A percentile compares a stretch with the other conserved stretches of the same genome.
These are phyloP conservation scores for Neuroscelio doddi DNA, from an alignment of 2,888 invertebrate species.

Conservation along the genomic window DNA sequence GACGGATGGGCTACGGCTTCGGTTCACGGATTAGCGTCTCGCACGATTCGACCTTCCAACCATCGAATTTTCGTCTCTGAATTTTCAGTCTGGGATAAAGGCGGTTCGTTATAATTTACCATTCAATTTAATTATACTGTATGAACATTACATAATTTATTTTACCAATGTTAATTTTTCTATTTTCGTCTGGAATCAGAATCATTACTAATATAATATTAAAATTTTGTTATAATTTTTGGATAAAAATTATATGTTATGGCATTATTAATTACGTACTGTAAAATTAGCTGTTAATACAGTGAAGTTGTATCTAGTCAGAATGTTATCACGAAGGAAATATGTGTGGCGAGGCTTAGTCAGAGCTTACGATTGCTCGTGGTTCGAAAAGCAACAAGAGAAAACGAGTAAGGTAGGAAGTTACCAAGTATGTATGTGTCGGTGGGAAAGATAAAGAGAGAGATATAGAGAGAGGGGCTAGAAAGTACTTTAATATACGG, in stretches of 20 bases:
- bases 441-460: constrained; percentile 45
- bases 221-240: too few relatives aligned
- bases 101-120: constrained; percentile 10
- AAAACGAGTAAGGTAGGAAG: constrained; percentile 14
- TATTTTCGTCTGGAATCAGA: too few relatives aligned
- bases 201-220: too few relatives aligned
- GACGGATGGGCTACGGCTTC: constrained; percentile 22
- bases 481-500: constrained; percentile 69
- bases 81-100: constrained; percentile 8
- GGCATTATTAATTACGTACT: too few relatives aligned
- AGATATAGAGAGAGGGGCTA: constrained; percentile 52
- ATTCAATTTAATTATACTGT: neutral
- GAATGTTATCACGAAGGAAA: constrained; percentile 16
- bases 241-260: too few relatives aligned
- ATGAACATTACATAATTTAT: neutral
- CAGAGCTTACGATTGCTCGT: constrained; percentile 15
- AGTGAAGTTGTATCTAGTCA: neutral
- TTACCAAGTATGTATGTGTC: constrained; percentile 18
- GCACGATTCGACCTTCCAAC: constrained; percentile 27
- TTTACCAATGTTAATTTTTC: too few relatives aligned
- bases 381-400: constrained; percentile 52
- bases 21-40: constrained; percentile 38
- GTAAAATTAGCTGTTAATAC: neutral
- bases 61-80: constrained; percentile 12
- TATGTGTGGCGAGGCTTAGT: constrained; percentile 17